Conservation (phyloP, 2,888 invertebrate genomes). For the Drosophila hamatofila region DNA sequence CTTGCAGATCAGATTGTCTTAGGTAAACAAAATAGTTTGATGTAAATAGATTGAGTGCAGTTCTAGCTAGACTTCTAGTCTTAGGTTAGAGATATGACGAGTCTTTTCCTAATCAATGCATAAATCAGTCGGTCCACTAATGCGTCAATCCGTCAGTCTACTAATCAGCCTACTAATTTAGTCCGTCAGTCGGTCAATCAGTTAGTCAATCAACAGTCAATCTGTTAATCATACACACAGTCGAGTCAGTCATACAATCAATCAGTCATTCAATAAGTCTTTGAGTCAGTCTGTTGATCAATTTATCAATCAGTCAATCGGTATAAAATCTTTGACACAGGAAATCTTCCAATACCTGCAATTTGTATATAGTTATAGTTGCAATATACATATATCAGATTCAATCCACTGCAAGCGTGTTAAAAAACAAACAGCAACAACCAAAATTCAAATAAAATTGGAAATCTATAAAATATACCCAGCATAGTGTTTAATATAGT, state of each 20-base stretch:
- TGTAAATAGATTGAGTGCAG: too few relatives aligned
- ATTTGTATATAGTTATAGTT: not conserved
- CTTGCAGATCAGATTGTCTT: conserved; percentile 24
- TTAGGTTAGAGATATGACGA: too few relatives aligned
- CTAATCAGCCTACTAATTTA: too few relatives aligned
- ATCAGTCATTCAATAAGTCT: not conserved
- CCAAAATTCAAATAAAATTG: not conserved
- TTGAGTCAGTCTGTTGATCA: not conserved
- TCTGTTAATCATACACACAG: too few relatives aligned
- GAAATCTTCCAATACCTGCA: not conserved
- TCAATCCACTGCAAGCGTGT: conserved; percentile 27
- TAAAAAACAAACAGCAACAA: not conserved
- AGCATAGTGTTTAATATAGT: conserved; percentile 32
- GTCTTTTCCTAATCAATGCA: too few relatives aligned
- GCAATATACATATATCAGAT: not conserved
- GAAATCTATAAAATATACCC: conserved; percentile 15
- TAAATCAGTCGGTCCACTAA: too few relatives aligned
- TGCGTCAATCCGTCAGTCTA: not conserved
- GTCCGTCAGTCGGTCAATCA: not conserved
- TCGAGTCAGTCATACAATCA: not conserved
- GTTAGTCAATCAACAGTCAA: not conserved
- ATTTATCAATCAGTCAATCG: not conserved
- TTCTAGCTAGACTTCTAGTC: too few relatives aligned
- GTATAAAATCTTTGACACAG: not conserved
- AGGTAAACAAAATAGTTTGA: too few relatives aligned